These are phyloP conservation scores for Macquaria ambigua DNA, from an alignment of 2,113 vertebrate species.

Conservation along the genomic window DNA sequence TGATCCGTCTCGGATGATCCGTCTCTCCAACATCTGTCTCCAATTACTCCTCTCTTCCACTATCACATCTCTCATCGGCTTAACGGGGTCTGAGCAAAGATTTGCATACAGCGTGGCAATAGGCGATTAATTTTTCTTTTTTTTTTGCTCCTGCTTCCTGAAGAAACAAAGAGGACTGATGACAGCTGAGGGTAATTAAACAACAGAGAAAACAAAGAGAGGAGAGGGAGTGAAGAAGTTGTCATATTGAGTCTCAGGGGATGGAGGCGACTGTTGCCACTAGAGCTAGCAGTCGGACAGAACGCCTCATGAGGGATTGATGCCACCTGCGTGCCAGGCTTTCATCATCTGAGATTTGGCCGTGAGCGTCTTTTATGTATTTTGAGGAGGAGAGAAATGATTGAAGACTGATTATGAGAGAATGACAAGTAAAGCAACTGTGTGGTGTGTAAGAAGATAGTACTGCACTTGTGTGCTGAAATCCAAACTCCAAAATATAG, in stretches of 20 bases:
- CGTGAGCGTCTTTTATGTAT: conserved; percentile 26
- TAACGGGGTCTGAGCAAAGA: conserved; percentile 82
- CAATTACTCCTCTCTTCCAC: conserved; percentile 83
- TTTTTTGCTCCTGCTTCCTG: conserved; percentile 58
- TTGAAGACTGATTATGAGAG: conserved; percentile 19
- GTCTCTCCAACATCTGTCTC: conserved; percentile 85
- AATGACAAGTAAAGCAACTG: conserved; percentile 19
- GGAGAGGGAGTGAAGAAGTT: conserved; percentile 77
- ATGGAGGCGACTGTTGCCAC: conserved; percentile 60
- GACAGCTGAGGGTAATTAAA: conserved; percentile 86
- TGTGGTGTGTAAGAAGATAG: background rate
- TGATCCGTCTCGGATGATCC: conserved; percentile 82
- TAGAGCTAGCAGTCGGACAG: conserved; percentile 61
- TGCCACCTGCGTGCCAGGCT: conserved; percentile 67
- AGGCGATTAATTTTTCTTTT: conserved; percentile 79
- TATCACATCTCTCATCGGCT: conserved; percentile 81
- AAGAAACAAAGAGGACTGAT: conserved; percentile 79
- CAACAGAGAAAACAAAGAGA: conserved; percentile 76
- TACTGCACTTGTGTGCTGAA: background rate
- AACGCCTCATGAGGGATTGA: conserved; percentile 64
- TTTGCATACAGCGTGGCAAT: conserved; percentile 84
- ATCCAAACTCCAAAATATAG: background rate
- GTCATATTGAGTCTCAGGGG: conserved; percentile 73
- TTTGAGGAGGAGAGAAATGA: conserved; percentile 22
- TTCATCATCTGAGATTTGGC: conserved; percentile 52